Percentiles rank a stretch among this genome's conserved stretches.
phyloP scores from a whole-genome alignment of 2,797 vertebrate genomes.

The Scolopax bukidnonensis region DNA sequence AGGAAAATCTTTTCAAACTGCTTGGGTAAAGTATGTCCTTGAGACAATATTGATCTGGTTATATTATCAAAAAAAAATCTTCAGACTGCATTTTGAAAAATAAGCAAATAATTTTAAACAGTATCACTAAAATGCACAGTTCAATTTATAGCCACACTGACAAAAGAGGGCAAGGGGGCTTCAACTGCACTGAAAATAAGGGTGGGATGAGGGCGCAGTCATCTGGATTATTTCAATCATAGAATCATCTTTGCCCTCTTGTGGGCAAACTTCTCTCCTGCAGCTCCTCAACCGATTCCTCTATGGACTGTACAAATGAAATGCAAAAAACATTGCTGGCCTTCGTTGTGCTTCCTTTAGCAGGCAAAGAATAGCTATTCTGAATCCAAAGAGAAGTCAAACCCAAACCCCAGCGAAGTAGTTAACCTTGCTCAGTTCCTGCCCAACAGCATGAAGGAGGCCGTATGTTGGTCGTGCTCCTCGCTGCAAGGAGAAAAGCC shows the following conservation, averaged over 20 bases:
- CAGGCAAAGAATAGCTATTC: not conserved
- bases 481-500: not conserved
- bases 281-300: not conserved
- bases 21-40: not conserved
- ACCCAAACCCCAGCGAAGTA: not conserved
- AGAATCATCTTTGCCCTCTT: slow-evolving; percentile 42
- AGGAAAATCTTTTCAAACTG: not conserved
- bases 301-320: not conserved
- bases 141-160: not conserved
- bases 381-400: not conserved
- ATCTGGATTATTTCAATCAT: not conserved
- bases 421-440: not conserved
- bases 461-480: not conserved
- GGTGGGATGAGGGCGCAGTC: rapidly evolving
- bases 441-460: rapidly evolving
- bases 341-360: not conserved
- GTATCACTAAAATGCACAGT: not conserved
- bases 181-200: not conserved
- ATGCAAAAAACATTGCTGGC: not conserved
- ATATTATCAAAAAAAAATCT: not conserved
- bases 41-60: not conserved
- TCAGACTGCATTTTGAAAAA: not conserved
- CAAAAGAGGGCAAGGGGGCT: not conserved
- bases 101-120: not conserved
- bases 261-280: slow-evolving; percentile 31